Evolutionary conservation across 2,888 invertebrate species (phyloP), one percentile per base, ranked within the genome.

Genomic region (Apamea sordens): DNA sequence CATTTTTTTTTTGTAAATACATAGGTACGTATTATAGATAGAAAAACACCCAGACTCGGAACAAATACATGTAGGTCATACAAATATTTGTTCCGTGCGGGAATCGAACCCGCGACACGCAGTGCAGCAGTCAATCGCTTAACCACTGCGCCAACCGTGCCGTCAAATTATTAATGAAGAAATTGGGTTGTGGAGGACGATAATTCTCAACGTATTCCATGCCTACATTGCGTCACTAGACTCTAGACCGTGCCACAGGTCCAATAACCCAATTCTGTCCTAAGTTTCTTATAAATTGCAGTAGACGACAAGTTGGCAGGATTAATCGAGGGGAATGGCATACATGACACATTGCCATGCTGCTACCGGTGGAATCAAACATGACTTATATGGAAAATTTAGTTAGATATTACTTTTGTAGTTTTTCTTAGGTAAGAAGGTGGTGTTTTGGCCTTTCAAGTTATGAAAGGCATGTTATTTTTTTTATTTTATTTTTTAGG

Each of bases 251-350:
- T 32, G 47, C 41, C 53, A 24, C 32, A 59, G 72, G 61, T 75
- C 44, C 63, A 59, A 56, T 76, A 86, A 86, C 85, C 86, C 80
- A 86, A 77, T 86, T 85, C 83, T 86, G 85, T 86, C 86, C 44
- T 21, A 86, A 85, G 74, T 85, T 85, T 85, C 80, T 80, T 83
- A 85, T 73, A 86, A 85, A 85, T 85, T 83, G 85, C 83, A 69
- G 32, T 83, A 36, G 80, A 80, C 53, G 85, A 86, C 85, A 85
- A 86, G 86, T 86, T 65, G 63, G 21, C 24, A 83, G 83, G 74
- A 85, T 85, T 83, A 85, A 85, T 73, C 63, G 79, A 44, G 69
- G 50, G 65, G 56, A 81, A 79, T 78, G 72, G 70, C 70, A 72
- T 68, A 65, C 79, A 83, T 82, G 85, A 86, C 81, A 44, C 73